These are phyloP conservation scores for Echeneis naucrates DNA, from an alignment of 2,797 vertebrate species.

Conservation along the genomic window DNA sequence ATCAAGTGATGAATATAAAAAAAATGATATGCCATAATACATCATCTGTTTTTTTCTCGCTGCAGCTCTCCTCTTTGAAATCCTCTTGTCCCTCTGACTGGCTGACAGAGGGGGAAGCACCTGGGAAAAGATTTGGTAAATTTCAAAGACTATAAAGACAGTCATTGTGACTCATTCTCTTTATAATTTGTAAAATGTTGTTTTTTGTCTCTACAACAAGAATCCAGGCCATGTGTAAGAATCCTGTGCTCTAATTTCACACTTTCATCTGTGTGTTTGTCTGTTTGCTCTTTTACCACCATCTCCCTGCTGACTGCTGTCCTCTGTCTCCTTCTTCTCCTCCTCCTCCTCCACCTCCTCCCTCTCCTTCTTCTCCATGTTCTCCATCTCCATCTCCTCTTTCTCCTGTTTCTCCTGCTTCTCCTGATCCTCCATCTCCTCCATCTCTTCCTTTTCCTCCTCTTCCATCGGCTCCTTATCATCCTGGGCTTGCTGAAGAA, in stretches of 20 bases:
- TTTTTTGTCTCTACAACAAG: background rate
- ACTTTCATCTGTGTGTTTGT: background rate
- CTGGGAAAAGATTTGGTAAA: constrained; percentile 30
- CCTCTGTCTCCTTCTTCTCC: constrained; percentile 20
- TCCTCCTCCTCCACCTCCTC: no score
- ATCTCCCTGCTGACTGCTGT: constrained; percentile 36
- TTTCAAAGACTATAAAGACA: background rate
- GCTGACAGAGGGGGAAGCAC: constrained; percentile 35
- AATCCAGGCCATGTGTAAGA: background rate
- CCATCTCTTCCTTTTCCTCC: constrained; percentile 6
- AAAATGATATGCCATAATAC: constrained; percentile 41
- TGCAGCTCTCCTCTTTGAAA: constrained; percentile 51
- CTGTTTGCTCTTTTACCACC: constrained; percentile 38
- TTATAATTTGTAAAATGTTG: background rate
- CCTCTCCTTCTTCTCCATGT: no score
- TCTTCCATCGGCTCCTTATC: no score
- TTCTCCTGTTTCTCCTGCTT: no score
- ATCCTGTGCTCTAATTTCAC: background rate
- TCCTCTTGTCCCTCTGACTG: constrained; percentile 64
- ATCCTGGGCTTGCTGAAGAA: constrained; percentile 42
- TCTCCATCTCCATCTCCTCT: no score
- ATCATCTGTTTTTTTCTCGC: constrained; percentile 60
- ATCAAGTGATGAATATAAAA: background rate
- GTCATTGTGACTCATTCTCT: background rate
- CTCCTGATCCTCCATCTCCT: no score